phyloP scores from a whole-genome alignment of 1,140 invertebrate genomes.

The Drosophila watanabei region DNA sequence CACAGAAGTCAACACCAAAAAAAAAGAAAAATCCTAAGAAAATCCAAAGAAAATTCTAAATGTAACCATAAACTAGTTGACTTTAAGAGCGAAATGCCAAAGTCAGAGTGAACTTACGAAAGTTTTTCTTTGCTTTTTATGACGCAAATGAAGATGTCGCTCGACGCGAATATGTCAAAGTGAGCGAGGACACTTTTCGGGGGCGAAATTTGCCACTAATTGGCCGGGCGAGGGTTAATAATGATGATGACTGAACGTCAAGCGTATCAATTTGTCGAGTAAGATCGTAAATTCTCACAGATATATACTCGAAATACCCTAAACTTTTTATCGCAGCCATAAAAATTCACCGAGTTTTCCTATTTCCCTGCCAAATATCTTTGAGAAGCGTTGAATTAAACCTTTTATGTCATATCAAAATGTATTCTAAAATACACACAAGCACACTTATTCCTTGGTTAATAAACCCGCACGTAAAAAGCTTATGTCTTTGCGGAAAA shows the following conservation, averaged over 20 bases:
- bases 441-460: slow-evolving; percentile 27
- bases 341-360: slow-evolving; percentile 28
- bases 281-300: slow-evolving; percentile 23
- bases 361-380: slow-evolving; percentile 13
- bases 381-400: slow-evolving; percentile 59
- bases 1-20: background rate
- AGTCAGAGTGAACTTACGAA: slow-evolving; percentile 58
- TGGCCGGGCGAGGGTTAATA: slow-evolving; percentile 47
- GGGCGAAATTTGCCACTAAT: slow-evolving; percentile 30
- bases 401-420: slow-evolving; percentile 60
- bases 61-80: slow-evolving; percentile 64
- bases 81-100: slow-evolving; percentile 51
- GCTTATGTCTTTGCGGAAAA: slow-evolving; percentile 67
- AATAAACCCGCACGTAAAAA: slow-evolving; percentile 70
- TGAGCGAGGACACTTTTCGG: slow-evolving; percentile 2
- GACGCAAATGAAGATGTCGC: slow-evolving; percentile 26
- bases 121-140: slow-evolving; percentile 43
- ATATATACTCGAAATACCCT: slow-evolving; percentile 28
- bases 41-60: slow-evolving; percentile 9
- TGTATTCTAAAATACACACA: slow-evolving; percentile 41
- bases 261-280: slow-evolving; percentile 32
- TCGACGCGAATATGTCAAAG: slow-evolving; percentile 57
- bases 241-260: slow-evolving; percentile 17
- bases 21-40: slow-evolving; percentile 12
- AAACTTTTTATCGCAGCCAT: slow-evolving; percentile 44